Base-by-base conservation (phyloP, 2,797 vertebrate species). In the Enteromius fasciolatus region DNA sequence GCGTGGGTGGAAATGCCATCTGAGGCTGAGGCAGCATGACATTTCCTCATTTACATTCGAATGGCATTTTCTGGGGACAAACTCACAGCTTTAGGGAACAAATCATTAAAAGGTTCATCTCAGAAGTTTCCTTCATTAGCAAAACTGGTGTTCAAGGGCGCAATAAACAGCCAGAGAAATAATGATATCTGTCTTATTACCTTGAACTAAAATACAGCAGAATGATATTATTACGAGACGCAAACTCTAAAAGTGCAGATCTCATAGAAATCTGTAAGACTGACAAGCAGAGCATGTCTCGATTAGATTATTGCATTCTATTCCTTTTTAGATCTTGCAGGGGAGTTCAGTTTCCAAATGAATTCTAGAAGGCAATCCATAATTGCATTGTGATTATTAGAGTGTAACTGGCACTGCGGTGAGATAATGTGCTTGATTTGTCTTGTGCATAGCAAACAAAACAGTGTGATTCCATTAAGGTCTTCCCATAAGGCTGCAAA, bases 381-480 rank as follows among this genome's bases (percentile, higher is more conserved):
- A 80, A 86, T 86, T 83, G 85, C 69, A 75, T 83, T 48, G 50
- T 33, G 74, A 78, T 83, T 84, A 84, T 81, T 72, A 76, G 73
- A 36, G 68, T 76, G 74, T 74, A 84, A 63, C 83, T 74, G 85
- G 61, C 78, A 54, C 15, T 61, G 79, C 67, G 82, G 74, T 76
- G 82, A 5, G 41, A 63, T 83, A 78, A 86, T 87, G 74, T 68
- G 68, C 72, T 85, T 69, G 64, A 84, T 85, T 80, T 79, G 80
- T 76, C 25, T 78, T 48, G 72, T 76, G 78, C 67, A 78, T 57
- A 61, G 76, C 64, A 68, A 64, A 64, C 67, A 76, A 75, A 80
- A 83, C 78, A 67, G 31, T 33, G 63, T 63, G 70, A 78, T 80
- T 72, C 25, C 81, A 78, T 63, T 70, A 85, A 59, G 59, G 61